Evolutionary conservation across 2,797 vertebrate genomes (phyloP).

Genomic region (Euphonia xanthogaster): DNA sequence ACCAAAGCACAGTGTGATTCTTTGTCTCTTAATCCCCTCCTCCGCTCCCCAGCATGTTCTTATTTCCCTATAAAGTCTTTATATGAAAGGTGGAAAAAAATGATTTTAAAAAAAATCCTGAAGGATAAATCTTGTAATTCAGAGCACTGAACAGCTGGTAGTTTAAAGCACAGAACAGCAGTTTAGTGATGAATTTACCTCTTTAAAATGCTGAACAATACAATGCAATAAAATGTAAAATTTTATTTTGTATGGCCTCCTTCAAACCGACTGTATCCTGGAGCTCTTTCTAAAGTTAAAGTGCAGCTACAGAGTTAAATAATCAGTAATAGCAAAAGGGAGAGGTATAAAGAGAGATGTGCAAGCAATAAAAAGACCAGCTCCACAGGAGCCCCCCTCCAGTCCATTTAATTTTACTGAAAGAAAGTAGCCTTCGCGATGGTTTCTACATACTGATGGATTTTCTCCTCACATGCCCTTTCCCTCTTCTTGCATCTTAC

Average conservation of each 20-base stretch:
- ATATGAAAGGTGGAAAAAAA: slow-evolving; percentile 20
- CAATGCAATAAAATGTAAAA: slow-evolving; percentile 45
- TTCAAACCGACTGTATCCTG: background rate
- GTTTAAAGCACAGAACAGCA: slow-evolving; percentile 74
- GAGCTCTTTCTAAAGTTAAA: slow-evolving; percentile 36
- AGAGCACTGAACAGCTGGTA: slow-evolving; percentile 75
- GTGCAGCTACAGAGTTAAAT: slow-evolving; percentile 42
- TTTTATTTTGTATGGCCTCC: slow-evolving; percentile 24
- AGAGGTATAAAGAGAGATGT: background rate
- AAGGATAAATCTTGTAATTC: slow-evolving; percentile 78
- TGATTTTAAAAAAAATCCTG: slow-evolving; percentile 48
- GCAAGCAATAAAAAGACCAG: background rate
- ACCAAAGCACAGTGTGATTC: slow-evolving; percentile 37
- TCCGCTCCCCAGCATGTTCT: slow-evolving; percentile 39
- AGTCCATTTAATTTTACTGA: slow-evolving; percentile 41
- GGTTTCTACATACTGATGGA: slow-evolving; percentile 3
- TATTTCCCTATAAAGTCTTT: slow-evolving; percentile 56
- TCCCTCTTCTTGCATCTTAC: background rate
- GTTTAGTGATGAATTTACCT: slow-evolving; percentile 77
- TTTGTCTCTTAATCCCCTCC: slow-evolving; percentile 53
- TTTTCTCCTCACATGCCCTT: slow-evolving; percentile 5
- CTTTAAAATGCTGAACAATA: slow-evolving; percentile 76
- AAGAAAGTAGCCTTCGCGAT: slow-evolving; percentile 23
- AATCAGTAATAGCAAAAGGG: slow-evolving; percentile 30
- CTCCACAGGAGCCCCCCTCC: background rate